These are phyloP conservation scores for Poecilia wingei DNA, from an alignment of 2,797 vertebrate species.

Conservation along the genomic window DNA sequence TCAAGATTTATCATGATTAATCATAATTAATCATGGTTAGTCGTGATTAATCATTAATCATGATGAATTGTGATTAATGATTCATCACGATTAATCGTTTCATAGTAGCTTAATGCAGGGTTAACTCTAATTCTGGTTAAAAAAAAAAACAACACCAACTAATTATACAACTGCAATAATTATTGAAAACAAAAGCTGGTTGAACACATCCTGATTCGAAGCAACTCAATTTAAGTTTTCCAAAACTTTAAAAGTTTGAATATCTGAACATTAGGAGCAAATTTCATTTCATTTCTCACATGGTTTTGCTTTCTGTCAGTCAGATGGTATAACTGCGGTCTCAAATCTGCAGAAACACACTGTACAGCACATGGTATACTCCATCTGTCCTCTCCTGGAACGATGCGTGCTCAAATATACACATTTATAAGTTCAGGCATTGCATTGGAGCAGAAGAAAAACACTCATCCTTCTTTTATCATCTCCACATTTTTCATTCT, in stretches of 20 bases:
- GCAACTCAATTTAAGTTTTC: background rate
- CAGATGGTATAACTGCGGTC: slow-evolving; percentile 49
- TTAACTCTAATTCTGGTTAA: background rate
- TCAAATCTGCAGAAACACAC: slow-evolving; percentile 50
- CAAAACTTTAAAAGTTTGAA: slow-evolving; percentile 2
- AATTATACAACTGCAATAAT: background rate
- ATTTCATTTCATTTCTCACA: background rate
- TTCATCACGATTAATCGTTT: too few relatives aligned
- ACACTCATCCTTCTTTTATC: too few relatives aligned
- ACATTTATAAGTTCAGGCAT: slow-evolving; percentile 8
- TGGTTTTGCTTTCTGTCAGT: slow-evolving; percentile 41
- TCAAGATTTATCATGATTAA: too few relatives aligned
- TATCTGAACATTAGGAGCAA: background rate
- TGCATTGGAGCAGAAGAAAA: slow-evolving; percentile 14
- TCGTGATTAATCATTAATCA: too few relatives aligned
- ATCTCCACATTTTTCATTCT: background rate
- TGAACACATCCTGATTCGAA: background rate
- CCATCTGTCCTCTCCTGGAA: slow-evolving; percentile 49
- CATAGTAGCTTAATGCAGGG: background rate
- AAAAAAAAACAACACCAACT: background rate
- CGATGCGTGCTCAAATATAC: slow-evolving; percentile 24
- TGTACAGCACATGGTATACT: slow-evolving; percentile 21
- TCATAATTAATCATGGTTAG: too few relatives aligned
- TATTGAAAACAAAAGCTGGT: background rate
- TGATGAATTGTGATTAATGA: too few relatives aligned